These are phyloP conservation scores for Neoaliturus tenellus DNA, from an alignment of 2,888 invertebrate species.

Conservation along the genomic window DNA sequence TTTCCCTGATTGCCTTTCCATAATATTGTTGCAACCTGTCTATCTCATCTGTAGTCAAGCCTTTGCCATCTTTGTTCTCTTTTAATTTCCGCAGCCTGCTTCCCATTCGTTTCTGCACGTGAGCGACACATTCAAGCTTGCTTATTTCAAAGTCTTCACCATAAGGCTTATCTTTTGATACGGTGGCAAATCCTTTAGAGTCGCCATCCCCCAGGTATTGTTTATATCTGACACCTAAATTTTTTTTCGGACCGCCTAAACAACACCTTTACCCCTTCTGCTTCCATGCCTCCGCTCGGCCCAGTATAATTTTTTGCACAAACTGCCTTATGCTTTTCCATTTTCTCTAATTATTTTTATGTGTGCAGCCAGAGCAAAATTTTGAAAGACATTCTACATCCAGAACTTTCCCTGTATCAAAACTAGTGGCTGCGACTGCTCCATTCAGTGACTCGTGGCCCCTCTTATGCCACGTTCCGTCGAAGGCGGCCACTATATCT, in stretches of 20 bases:
- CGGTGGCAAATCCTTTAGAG: not conserved
- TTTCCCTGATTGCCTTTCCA: conserved; percentile 3
- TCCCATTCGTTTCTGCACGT: conserved; percentile 51
- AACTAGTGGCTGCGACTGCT: not conserved
- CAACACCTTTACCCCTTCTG: conserved; percentile 43
- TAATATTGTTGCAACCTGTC: conserved; percentile 7
- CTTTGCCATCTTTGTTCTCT: not conserved
- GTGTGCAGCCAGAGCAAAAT: not conserved
- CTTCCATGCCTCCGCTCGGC: conserved; percentile 56
- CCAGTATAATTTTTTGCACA: not conserved
- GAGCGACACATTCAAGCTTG: conserved; percentile 49
- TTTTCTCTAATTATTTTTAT: conserved; percentile 14
- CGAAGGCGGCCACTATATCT: conserved; percentile 22
- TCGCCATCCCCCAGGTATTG: conserved; percentile 35
- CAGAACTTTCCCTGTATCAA: conserved; percentile 25
- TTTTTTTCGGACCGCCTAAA: conserved; percentile 49
- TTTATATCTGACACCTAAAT: conserved; percentile 42
- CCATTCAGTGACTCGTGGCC: conserved; percentile 24
- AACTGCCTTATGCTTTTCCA: not conserved
- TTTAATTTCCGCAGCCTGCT: not conserved
- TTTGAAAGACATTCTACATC: conserved; percentile 17
- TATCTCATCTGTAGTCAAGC: not conserved
- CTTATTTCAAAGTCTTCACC: not conserved
- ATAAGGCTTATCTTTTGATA: conserved; percentile 6
- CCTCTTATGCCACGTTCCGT: conserved; percentile 6